Evolutionary conservation across 2,113 vertebrate genomes (phyloP), one percentile per base, ranked within the genome.

Genomic region (Synodontis membranacea): DNA sequence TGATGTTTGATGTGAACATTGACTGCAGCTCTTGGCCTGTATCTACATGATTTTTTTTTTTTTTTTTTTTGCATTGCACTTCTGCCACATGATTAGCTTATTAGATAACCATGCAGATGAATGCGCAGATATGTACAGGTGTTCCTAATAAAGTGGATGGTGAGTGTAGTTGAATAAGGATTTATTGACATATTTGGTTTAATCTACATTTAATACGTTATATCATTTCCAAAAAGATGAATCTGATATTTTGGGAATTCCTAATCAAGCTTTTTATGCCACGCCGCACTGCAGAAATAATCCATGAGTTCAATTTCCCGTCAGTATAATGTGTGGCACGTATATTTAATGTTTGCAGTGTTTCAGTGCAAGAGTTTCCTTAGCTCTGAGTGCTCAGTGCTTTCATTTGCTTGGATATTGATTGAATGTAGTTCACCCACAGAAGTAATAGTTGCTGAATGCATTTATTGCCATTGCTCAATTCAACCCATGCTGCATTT

Each of bases 401-500:
- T 93, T 94, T 94, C 93, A 93, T 93, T 93, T 93, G 93, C 92
- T 92, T 89, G 85, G 91, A 86, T 95, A 94, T 95, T 94, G 95
- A 95, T 95, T 94, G 89, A 92, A 93, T 92, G 91, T 89, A 91
- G 90, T 93, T 88, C 91, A 92, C 91, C 91, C 93, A 91, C 93
- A 93, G 92, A 95, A 93, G 94, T 94, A 94, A 95, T 94, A 94
- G 91, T 94, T 94, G 92, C 93, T 95, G 92, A 95, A 93, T 95
- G 93, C 93, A 93, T 94, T 93, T 93, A 92, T 91, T 92, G 93
- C 91, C 92, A 89, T 91, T 91, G 88, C 91, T 94, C 92, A 93
- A 90, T 93, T 93, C 88, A 87, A 86, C 84, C 87, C 68, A 66
- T 87, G 92, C 88, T 85, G 76, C 54, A 62, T 83, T 48, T 75